Conservation (phyloP, 2,888 invertebrate genomes). For the Tryphoninae sp. region DNA sequence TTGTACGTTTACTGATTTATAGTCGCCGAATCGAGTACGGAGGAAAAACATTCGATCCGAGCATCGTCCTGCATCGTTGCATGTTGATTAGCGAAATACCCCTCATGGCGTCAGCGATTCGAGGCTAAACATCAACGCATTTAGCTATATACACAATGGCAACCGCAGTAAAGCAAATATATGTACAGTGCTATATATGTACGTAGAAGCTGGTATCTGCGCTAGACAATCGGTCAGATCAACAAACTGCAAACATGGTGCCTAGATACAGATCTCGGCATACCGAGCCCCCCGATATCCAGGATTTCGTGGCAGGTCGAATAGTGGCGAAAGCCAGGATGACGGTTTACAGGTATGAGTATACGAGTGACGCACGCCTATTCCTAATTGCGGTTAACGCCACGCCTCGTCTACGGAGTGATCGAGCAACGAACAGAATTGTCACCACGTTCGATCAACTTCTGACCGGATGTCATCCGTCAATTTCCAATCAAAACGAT, state of each 20-base stretch:
- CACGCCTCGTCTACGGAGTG: too few relatives aligned
- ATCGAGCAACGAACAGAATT: too few relatives aligned
- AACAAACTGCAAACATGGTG: conserved; percentile 44
- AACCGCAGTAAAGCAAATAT: conserved; percentile 28
- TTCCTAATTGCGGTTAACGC: conserved; percentile 64
- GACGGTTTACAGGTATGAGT: conserved; percentile 8
- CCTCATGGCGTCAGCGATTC: conserved; percentile 21
- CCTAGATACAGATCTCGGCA: conserved; percentile 30
- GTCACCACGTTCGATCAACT: too few relatives aligned
- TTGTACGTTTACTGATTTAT: too few relatives aligned
- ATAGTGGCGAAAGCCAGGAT: conserved; percentile 13
- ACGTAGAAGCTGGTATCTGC: conserved; percentile 30
- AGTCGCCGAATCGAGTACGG: too few relatives aligned
- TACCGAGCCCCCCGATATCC: neutral
- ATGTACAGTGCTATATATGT: conserved; percentile 30
- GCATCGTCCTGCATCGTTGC: too few relatives aligned
- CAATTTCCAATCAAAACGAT: too few relatives aligned
- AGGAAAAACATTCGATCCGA: too few relatives aligned
- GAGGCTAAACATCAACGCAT: conserved; percentile 2
- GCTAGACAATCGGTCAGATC: conserved; percentile 22
- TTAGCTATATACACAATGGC: conserved; percentile 12
- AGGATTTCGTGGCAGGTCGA: conserved; percentile 24
- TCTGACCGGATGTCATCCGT: too few relatives aligned
- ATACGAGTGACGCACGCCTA: conserved; percentile 55
- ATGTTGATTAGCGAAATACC: too few relatives aligned